These are phyloP conservation scores for Oncorhynchus nerka DNA, from an alignment of 2,113 vertebrate species.

Conservation along the genomic window DNA sequence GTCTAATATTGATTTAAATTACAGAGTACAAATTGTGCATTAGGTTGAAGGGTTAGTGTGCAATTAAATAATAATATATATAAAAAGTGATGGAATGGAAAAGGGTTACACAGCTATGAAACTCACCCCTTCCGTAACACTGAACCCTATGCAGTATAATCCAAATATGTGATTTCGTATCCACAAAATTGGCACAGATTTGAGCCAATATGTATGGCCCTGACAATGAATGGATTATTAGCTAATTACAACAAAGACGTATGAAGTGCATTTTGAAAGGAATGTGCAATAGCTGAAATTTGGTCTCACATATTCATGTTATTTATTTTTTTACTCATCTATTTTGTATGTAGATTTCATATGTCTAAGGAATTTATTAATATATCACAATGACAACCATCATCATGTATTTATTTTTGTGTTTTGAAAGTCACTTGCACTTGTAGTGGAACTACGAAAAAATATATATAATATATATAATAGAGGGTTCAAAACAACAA, in stretches of 20 bases:
- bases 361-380: slow-evolving; percentile 1
- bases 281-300: slow-evolving; percentile 72
- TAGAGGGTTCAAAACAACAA: slow-evolving; percentile 59
- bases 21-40: not conserved
- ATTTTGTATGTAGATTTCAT: slow-evolving; percentile 33
- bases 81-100: slow-evolving; percentile 29
- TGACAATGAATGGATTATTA: slow-evolving; percentile 41
- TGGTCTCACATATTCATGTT: slow-evolving; percentile 68
- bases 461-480: slow-evolving; percentile 56
- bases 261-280: slow-evolving; percentile 60
- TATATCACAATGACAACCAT: slow-evolving; percentile 62
- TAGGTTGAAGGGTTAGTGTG: not conserved
- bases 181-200: slow-evolving; percentile 47
- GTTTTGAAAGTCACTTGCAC: slow-evolving; percentile 62
- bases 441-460: slow-evolving; percentile 67
- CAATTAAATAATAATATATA: not conserved
- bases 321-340: slow-evolving; percentile 75
- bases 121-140: slow-evolving; percentile 44
- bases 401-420: slow-evolving; percentile 51
- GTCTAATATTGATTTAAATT: slow-evolving; percentile 30
- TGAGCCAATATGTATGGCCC: slow-evolving; percentile 44
- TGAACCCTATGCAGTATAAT: slow-evolving; percentile 64
- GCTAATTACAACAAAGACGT: slow-evolving; percentile 32
- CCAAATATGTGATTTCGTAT: slow-evolving; percentile 62
- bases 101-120: slow-evolving; percentile 52